phyloP scores from a whole-genome alignment of 2,113 vertebrate species.

The Corapipo altera region DNA sequence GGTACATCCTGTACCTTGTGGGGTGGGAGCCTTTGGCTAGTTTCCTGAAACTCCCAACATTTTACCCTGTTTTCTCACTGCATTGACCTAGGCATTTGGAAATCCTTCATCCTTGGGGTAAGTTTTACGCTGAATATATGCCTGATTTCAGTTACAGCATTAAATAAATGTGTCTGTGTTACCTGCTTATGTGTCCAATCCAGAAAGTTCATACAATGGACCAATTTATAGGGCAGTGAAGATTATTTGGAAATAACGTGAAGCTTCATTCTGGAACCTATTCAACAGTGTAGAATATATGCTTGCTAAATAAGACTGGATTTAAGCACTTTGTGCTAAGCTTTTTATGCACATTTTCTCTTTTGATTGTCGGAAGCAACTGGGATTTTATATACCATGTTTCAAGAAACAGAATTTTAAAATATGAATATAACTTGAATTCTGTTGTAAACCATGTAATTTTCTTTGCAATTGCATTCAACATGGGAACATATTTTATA shows the following conservation, averaged over 20 bases:
- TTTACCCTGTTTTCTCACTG: background rate
- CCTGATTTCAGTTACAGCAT: background rate
- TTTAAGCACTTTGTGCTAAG: background rate
- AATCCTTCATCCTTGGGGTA: background rate
- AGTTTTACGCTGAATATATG: background rate
- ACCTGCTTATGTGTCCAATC: background rate
- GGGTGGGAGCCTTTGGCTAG: background rate
- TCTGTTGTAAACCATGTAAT: background rate
- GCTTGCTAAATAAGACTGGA: background rate
- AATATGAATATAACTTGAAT: background rate
- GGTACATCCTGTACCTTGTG: background rate
- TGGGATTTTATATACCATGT: background rate
- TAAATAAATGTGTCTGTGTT: background rate
- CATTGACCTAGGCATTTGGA: background rate
- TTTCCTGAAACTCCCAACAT: background rate
- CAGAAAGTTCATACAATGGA: background rate
- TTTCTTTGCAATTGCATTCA: slow-evolving; percentile 8
- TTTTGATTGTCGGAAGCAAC: background rate
- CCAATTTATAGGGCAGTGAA: background rate
- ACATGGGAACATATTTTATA: background rate
- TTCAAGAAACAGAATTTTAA: background rate
- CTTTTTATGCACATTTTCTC: background rate
- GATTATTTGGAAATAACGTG: background rate
- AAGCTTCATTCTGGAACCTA: background rate
- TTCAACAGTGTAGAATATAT: background rate